Conservation (phyloP, 2,113 vertebrate species). For the Uria aalge region DNA sequence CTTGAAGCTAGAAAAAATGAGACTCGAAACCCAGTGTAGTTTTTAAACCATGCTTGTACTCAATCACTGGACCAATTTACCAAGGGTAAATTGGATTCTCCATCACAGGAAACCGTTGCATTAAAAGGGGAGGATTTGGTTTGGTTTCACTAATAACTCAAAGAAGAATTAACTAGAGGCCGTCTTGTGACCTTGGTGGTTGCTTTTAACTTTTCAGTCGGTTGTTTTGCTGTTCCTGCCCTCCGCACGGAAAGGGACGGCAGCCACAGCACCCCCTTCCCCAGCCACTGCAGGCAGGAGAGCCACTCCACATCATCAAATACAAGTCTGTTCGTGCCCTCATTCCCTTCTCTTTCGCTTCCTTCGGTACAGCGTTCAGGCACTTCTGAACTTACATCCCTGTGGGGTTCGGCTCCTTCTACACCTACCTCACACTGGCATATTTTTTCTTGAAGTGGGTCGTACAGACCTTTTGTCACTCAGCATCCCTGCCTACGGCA, state of each 20-base stretch:
- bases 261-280: background rate
- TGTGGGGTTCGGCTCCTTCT: background rate
- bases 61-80: background rate
- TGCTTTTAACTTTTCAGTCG: background rate
- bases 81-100: background rate
- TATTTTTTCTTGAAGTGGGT: background rate
- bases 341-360: background rate
- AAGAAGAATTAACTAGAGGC: background rate
- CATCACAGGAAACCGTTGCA: background rate
- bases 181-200: background rate
- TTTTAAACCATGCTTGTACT: background rate
- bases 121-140: background rate
- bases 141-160: background rate
- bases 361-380: accelerated
- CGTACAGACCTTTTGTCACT: background rate
- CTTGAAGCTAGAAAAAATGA: background rate
- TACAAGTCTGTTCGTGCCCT: background rate
- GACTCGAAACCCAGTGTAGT: background rate
- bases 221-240: background rate
- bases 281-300: background rate
- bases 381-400: background rate
- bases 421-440: background rate
- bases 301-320: background rate
- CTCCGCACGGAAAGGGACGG: no score
- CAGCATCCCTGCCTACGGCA: background rate